Evolutionary conservation across 2,888 invertebrate genomes (phyloP).

Genomic region (Agrochola circellaris): DNA sequence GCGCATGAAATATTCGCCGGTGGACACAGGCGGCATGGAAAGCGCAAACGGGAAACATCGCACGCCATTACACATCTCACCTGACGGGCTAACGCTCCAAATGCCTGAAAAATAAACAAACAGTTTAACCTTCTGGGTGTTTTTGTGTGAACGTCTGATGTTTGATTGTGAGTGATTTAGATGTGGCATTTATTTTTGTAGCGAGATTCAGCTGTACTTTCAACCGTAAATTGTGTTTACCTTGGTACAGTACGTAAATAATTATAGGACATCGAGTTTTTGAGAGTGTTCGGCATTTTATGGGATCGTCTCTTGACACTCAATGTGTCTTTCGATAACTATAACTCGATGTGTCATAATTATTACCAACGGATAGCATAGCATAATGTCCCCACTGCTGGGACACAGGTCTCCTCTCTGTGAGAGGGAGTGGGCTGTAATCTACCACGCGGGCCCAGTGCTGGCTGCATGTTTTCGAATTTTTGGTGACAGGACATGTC

Average conservation of each 20-base stretch:
- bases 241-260: background rate
- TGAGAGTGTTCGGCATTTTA: background rate
- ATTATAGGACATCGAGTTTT: background rate
- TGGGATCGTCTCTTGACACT: background rate
- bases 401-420: no score
- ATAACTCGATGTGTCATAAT: background rate
- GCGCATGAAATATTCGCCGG: constrained; percentile 88
- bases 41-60: constrained; percentile 83
- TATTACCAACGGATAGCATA: background rate
- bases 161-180: constrained; percentile 6
- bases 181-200: constrained; percentile 12
- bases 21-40: constrained; percentile 75
- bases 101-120: constrained; percentile 69
- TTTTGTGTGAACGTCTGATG: constrained; percentile 29
- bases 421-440: no score
- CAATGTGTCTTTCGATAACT: no score
- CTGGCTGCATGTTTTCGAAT: no score
- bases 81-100: constrained; percentile 71
- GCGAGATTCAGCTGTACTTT: background rate
- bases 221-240: background rate
- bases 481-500: no score
- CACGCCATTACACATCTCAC: constrained; percentile 87
- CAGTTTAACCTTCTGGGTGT: constrained; percentile 54
- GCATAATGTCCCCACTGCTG: no score
- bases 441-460: no score